A percentile compares a stretch with the other conserved stretches of the same genome.
Evolutionary conservation across 1,140 invertebrate genomes (phyloP).

Genomic region (Drosophila bifasciata): DNA sequence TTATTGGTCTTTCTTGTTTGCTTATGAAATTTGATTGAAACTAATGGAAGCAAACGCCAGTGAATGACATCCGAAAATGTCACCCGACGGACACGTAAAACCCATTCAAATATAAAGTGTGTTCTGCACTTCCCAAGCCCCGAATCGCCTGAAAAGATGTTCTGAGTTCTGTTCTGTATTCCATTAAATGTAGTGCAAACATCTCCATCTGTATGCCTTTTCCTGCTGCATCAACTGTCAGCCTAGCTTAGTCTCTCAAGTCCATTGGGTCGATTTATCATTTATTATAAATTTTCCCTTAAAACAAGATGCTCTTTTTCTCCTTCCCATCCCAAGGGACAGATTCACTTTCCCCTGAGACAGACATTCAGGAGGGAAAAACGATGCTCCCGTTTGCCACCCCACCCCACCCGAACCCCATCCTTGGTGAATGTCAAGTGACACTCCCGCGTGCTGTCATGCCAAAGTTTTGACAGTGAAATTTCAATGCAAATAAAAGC

Average conservation of each 20-base stretch:
- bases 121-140: too few relatives aligned
- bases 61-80: conserved; percentile 49
- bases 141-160: too few relatives aligned
- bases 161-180: not conserved
- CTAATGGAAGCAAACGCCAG: conserved; percentile 55
- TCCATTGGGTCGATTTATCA: conserved; percentile 37
- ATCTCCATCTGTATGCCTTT: conserved; percentile 23
- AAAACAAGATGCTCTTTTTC: not conserved
- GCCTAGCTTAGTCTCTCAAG: conserved; percentile 21
- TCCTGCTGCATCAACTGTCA: conserved; percentile 51
- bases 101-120: conserved; percentile 35
- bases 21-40: conserved; percentile 75
- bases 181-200: conserved; percentile 16
- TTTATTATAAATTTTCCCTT: conserved; percentile 25
- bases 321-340: conserved; percentile 3
- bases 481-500: conserved; percentile 38
- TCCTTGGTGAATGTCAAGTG: conserved; percentile 26
- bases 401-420: too few relatives aligned
- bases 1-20: conserved; percentile 72
- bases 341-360: conserved; percentile 8
- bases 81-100: conserved; percentile 54
- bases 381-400: too few relatives aligned
- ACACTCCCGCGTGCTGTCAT: conserved; percentile 2
- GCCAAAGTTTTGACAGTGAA: conserved; percentile 63
- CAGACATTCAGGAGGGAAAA: not conserved